Conservation (phyloP, 2,888 invertebrate genomes). For the Amiota mariae region DNA sequence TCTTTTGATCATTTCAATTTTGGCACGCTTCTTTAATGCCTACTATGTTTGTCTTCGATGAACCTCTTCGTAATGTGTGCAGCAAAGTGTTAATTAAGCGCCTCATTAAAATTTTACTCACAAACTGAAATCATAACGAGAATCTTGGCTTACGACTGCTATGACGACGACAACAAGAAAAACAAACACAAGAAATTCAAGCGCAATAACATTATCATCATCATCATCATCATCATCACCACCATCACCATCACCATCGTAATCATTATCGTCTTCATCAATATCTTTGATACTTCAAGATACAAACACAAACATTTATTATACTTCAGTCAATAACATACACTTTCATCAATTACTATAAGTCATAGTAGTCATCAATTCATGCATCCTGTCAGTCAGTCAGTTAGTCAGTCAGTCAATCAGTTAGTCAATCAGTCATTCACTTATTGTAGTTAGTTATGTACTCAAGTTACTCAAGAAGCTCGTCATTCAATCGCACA, state of each 20-base stretch:
- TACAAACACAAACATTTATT: neutral
- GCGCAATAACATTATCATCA: too few relatives aligned
- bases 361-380: too few relatives aligned
- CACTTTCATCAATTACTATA: too few relatives aligned
- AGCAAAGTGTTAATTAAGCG: constrained; percentile 63
- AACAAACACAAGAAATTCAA: neutral
- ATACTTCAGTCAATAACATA: neutral
- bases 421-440: too few relatives aligned
- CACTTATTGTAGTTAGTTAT: too few relatives aligned
- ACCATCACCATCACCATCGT: too few relatives aligned
- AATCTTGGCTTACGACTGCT: neutral
- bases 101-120: constrained; percentile 64
- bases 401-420: too few relatives aligned
- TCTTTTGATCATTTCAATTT: constrained; percentile 23
- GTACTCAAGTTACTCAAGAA: neutral
- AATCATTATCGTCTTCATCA: too few relatives aligned
- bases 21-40: constrained; percentile 57
- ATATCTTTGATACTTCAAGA: too few relatives aligned
- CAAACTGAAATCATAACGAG: constrained; percentile 41
- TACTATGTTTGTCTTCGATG: constrained; percentile 30
- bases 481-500: too few relatives aligned
- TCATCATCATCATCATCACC: too few relatives aligned
- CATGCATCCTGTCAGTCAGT: too few relatives aligned
- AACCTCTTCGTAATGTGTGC: constrained; percentile 28
- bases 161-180: constrained; percentile 21